A percentile compares a stretch with the other conserved stretches of the same genome.
Evolutionary conservation across 2,113 vertebrate species (phyloP).

Genomic region (Numida meleagris): DNA sequence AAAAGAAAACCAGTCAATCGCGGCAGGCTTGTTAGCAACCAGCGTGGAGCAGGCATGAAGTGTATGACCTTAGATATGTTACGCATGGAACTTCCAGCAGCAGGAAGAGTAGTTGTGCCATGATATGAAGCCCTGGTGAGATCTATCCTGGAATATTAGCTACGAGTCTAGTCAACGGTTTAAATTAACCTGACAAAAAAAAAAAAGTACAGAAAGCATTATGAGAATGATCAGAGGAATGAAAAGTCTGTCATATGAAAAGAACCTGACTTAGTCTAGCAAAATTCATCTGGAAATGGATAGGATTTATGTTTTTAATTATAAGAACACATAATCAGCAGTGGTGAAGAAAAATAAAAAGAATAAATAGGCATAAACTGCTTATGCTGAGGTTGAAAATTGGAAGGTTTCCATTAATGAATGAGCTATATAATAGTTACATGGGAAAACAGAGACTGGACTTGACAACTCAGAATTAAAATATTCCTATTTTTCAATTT

Average conservation of each 20-base stretch:
- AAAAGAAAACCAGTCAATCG: not conserved
- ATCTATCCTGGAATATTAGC: not conserved
- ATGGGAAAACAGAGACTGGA: not conserved
- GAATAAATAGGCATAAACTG: not conserved
- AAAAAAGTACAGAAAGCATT: not conserved
- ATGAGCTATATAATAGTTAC: not conserved
- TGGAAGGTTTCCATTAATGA: not conserved
- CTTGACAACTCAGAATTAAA: not conserved
- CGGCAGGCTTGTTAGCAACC: not conserved
- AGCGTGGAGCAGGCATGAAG: fast-evolving
- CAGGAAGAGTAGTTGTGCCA: not conserved
- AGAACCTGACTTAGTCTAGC: not conserved
- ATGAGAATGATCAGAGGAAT: not conserved
- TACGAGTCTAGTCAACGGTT: not conserved
- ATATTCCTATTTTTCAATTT: not conserved
- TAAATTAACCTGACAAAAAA: not conserved
- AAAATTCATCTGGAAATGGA: not conserved
- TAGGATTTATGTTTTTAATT: conserved; percentile 17
- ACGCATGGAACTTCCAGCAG: not conserved
- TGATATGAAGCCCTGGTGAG: not conserved
- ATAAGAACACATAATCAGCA: not conserved
- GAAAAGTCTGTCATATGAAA: not conserved
- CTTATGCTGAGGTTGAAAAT: not conserved
- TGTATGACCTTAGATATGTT: not conserved
- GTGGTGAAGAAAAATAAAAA: not conserved